These are phyloP conservation scores for Sylvietta virens DNA, from an alignment of 2,113 vertebrate species.

Conservation along the genomic window DNA sequence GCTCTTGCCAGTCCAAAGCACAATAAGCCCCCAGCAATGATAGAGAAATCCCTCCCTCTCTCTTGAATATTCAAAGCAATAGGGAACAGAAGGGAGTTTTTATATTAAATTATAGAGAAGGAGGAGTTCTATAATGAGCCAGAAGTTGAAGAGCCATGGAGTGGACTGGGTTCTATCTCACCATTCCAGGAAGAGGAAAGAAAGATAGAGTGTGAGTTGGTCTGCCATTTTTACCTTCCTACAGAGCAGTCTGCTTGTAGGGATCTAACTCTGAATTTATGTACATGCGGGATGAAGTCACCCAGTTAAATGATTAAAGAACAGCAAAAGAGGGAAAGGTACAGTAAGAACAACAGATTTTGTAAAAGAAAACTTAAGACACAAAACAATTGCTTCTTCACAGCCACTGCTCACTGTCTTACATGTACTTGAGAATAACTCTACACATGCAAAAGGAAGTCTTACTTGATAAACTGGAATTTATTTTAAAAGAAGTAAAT, in stretches of 20 bases:
- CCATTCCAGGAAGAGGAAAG: background rate
- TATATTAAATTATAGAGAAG: background rate
- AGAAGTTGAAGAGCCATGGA: background rate
- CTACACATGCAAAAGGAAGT: background rate
- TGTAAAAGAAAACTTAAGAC: background rate
- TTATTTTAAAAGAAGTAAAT: background rate
- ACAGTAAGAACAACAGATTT: background rate
- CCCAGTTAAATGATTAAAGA: background rate
- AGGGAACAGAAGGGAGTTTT: background rate
- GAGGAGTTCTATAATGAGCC: background rate
- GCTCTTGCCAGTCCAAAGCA: background rate
- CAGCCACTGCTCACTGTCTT: background rate
- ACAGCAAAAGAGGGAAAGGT: background rate
- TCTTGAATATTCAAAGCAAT: background rate
- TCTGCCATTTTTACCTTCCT: background rate
- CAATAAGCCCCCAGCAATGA: fast-evolving
- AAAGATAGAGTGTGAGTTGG: background rate
- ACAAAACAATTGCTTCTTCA: background rate
- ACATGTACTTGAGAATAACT: background rate
- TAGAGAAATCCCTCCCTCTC: background rate
- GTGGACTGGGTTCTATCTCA: background rate
- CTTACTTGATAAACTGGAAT: background rate
- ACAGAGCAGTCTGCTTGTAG: background rate
- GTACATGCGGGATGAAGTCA: background rate
- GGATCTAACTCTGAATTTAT: fast-evolving